phyloP scores from a whole-genome alignment of 2,113 vertebrate species.

The Typhlomys cinereus region DNA sequence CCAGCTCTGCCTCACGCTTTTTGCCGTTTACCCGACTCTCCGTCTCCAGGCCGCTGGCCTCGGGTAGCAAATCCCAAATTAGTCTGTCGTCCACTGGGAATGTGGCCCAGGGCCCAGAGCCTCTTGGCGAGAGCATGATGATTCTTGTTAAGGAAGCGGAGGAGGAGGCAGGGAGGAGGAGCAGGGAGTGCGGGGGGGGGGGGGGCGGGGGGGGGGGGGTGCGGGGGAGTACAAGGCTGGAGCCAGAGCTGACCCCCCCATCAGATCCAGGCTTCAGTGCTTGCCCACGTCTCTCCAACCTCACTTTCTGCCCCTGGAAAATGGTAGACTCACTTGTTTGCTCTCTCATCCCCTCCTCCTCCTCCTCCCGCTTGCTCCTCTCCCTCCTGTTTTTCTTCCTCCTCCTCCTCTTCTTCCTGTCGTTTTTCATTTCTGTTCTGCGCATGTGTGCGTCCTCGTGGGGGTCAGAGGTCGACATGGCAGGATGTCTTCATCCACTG shows the following conservation, averaged over 20 bases:
- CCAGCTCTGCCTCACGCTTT: not conserved
- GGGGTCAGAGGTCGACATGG: not conserved
- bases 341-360: not conserved
- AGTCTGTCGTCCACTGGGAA: not conserved
- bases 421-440: not conserved
- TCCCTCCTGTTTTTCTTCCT: not conserved
- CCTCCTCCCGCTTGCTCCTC: not conserved
- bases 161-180: not conserved
- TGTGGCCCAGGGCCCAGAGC: not conserved
- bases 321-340: not conserved
- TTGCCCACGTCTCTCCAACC: not conserved
- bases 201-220: too few species aligned
- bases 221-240: too few species aligned
- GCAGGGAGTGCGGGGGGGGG: too few species aligned
- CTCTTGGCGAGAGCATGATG: not conserved
- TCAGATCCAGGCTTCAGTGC: not conserved
- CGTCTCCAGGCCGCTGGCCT: not conserved
- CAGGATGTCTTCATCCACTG: not conserved
- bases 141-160: not conserved
- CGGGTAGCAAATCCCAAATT: not conserved
- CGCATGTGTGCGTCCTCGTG: not conserved
- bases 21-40: not conserved
- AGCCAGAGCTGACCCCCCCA: not conserved
- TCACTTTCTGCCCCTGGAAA: not conserved
- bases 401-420: not conserved